Percentiles rank a stretch among this genome's conserved stretches.
Conservation (phyloP, 2,113 vertebrate genomes). For the Baryphthengus martii region DNA sequence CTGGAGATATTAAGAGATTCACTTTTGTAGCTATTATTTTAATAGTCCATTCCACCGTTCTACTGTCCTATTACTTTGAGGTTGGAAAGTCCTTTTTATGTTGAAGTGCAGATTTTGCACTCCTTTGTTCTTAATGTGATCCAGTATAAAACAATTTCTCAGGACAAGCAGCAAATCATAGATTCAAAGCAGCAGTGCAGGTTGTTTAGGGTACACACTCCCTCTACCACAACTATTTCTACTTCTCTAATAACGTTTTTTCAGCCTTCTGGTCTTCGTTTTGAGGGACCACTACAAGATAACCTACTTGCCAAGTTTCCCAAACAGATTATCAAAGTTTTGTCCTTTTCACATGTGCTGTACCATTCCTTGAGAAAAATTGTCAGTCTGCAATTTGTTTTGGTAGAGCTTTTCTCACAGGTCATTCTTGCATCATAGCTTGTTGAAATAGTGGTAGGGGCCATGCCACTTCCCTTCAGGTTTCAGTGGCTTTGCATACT, state of each 20-base stretch:
- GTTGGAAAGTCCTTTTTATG: not conserved
- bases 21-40: not conserved
- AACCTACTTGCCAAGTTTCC: not conserved
- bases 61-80: not conserved
- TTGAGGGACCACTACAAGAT: not conserved
- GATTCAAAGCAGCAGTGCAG: not conserved
- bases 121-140: not conserved
- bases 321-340: not conserved
- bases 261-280: not conserved
- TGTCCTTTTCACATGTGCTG: not conserved
- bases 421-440: not conserved
- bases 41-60: not conserved
- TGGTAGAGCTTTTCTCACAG: not conserved
- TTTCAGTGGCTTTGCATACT: not conserved
- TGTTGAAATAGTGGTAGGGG: accelerated
- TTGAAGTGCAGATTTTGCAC: not conserved
- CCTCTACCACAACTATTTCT: not conserved
- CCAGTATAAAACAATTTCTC: not conserved
- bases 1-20: not conserved
- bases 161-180: not conserved
- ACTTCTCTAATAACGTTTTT: not conserved
- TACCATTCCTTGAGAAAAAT: not conserved
- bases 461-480: not conserved
- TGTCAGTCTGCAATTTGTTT: not conserved
- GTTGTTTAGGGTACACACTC: not conserved